phyloP scores from a whole-genome alignment of 2,113 vertebrate species.

The Myrmophylax atrothorax region DNA sequence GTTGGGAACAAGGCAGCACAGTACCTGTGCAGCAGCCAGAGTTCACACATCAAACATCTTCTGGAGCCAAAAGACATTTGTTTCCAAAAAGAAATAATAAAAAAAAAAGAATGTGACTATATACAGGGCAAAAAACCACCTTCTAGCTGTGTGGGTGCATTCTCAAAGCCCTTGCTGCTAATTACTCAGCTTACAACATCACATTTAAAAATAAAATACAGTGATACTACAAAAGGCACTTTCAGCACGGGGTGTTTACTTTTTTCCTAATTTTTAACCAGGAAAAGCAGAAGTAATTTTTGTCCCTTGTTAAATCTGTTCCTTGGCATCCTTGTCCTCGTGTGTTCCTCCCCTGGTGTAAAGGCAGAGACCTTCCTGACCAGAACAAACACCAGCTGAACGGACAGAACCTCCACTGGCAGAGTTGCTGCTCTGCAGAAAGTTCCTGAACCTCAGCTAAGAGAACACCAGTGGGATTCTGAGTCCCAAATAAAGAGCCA shows the following conservation, averaged over 20 bases:
- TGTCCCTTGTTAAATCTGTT: not conserved
- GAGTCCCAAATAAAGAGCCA: not conserved
- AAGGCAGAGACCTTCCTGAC: not conserved
- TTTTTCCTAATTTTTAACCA: not conserved
- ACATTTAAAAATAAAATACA: not conserved
- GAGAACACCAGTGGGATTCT: not conserved
- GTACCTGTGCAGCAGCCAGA: not conserved
- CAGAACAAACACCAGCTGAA: not conserved
- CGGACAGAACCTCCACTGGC: not conserved
- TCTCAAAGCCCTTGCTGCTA: not conserved
- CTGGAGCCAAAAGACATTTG: not conserved
- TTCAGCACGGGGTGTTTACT: not conserved
- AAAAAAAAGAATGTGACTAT: not conserved
- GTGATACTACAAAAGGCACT: not conserved
- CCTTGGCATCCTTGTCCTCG: not conserved
- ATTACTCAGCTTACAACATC: not conserved
- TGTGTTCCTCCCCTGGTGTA: not conserved
- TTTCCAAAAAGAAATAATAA: not conserved
- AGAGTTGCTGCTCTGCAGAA: accelerated
- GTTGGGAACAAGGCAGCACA: not conserved
- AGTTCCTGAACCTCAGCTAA: not conserved
- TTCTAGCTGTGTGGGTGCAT: not conserved
- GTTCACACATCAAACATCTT: not conserved
- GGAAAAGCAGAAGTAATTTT: not conserved
- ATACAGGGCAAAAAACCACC: not conserved